phyloP scores from a whole-genome alignment of 1,140 invertebrate genomes.

The Planococcus citri region DNA sequence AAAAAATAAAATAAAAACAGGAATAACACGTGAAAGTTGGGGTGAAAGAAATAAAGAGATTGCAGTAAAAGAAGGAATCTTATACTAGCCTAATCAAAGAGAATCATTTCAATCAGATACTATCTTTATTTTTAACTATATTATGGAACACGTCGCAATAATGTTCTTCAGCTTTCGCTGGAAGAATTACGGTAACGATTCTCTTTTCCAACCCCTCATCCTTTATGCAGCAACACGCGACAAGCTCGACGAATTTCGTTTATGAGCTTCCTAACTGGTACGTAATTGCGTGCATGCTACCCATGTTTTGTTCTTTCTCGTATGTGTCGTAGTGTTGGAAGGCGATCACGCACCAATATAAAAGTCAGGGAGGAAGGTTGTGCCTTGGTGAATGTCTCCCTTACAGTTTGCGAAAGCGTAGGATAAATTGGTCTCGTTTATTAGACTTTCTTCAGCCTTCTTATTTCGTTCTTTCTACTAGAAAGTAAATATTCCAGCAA shows the following conservation, averaged over 20 bases:
- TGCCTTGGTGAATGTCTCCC: background rate
- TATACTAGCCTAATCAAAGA: constrained; percentile 11
- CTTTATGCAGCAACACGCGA: background rate
- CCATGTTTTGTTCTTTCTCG: background rate
- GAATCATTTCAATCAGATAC: constrained; percentile 14
- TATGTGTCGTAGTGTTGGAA: background rate
- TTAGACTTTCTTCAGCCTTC: background rate
- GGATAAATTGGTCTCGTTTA: background rate
- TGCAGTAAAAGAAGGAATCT: background rate
- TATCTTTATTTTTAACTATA: constrained; percentile 1
- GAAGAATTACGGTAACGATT: background rate
- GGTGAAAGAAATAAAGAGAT: no score
- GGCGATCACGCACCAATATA: background rate
- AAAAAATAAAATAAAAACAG: constrained; percentile 11
- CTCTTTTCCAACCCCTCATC: background rate
- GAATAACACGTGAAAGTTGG: background rate
- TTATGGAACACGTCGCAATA: background rate
- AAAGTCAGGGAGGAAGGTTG: background rate
- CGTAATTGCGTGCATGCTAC: constrained; percentile 17
- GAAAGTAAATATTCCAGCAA: background rate
- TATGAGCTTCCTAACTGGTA: constrained; percentile 19
- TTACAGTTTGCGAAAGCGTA: background rate
- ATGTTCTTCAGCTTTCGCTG: background rate
- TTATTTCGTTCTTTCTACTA: background rate
- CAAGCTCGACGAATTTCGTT: constrained; percentile 14